Evolutionary conservation across 2,797 vertebrate genomes (phyloP).

Genomic region (Pantherophis alleghaniensis): DNA sequence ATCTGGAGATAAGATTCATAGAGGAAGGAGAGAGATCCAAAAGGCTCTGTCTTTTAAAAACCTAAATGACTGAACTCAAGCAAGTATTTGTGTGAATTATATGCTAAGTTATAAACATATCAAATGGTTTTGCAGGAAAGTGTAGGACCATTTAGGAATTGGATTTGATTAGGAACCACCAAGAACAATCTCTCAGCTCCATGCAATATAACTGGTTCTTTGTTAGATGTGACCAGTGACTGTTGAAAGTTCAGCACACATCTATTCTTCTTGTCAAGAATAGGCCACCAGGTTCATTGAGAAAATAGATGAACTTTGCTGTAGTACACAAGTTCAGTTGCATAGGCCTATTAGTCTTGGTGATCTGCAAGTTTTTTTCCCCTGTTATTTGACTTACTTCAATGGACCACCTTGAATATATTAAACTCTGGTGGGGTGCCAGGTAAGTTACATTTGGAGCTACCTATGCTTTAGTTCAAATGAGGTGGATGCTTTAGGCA

Average conservation of each 20-base stretch:
- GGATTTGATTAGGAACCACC: neutral
- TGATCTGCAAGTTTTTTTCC: neutral
- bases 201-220: neutral
- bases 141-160: neutral
- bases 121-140: neutral
- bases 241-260: too few species aligned
- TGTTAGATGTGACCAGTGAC: neutral
- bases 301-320: neutral
- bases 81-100: neutral
- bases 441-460: neutral
- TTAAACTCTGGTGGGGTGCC: neutral
- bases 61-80: neutral
- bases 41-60: neutral
- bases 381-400: neutral
- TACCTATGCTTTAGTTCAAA: too few species aligned
- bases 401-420: neutral
- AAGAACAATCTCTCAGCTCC: neutral
- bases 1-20: neutral
- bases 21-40: neutral
- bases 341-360: too few species aligned
- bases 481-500: neutral
- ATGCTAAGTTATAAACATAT: neutral
- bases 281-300: neutral
- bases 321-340: neutral
- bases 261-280: neutral